Base-by-base conservation (phyloP, 1,140 invertebrate species). In the Papilio aristodemus region DNA sequence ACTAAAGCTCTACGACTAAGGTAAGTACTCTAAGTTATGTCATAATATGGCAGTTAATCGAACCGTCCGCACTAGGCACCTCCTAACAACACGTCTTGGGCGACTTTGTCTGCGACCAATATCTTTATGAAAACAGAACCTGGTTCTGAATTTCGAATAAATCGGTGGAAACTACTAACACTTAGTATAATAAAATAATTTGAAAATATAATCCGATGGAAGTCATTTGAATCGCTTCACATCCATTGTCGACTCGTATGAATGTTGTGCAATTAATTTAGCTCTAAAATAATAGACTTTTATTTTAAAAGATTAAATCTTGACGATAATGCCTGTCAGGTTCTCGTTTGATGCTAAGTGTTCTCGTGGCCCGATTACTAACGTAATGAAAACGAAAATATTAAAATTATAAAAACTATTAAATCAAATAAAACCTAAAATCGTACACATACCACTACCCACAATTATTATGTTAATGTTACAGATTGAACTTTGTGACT, bases 21-120 rank as follows among this genome's bases (percentile, higher is more conserved):
- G 77, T 84, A 89, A 84, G 85, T 90, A 89, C 71, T 82, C 86
- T 89, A 91, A 87, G 86, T 80, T 91, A 91, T 88, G 89, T 89
- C 83, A 87, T 91, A 91, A 91, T 91, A 91, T 91, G 89, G 89
- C 89, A 91, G 89, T 91, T 89, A 87, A 80, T 85, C 84, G 83
- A 91, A 90, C 85, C 85, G 86, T 89, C 83, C 81, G 86, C 84
- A 83, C 83, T 86, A 83, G 81, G 85, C 86, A 85, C 86, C 77
- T 78, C 76, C 78, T 76, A 84, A 74, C 58, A 77, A 74, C 74
- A 77, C 70, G 74, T 79, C 75, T 74, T 80, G 83, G 77, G 81
- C 78, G 77, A 82, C 79, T 81, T 80, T 78, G 76, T 83, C 85
- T 80, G 76, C 77, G 76, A 82, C 75, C 80, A 84, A 80, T 80